Conservation (phyloP, 2,888 invertebrate species). For the Sesia apiformis region DNA sequence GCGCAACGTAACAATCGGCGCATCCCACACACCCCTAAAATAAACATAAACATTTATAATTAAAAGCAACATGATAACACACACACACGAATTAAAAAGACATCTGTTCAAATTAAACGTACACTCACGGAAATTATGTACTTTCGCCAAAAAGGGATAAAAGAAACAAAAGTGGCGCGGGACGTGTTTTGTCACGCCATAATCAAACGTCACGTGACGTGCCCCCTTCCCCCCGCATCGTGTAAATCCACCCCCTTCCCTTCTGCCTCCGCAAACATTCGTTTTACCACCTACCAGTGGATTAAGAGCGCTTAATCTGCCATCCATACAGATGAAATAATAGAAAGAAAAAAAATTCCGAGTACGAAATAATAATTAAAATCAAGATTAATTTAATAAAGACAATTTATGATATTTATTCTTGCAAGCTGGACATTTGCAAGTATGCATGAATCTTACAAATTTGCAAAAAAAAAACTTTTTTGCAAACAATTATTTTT, state of each 20-base stretch:
- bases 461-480: no score
- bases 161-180: constrained; percentile 30
- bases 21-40: no score
- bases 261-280: constrained; percentile 23
- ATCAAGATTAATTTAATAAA: no score
- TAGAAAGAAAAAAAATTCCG: no score
- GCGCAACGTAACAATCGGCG: no score
- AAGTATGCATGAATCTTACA: no score
- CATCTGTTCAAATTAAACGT: constrained; percentile 2
- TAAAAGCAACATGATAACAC: neutral
- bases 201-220: constrained; percentile 26
- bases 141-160: constrained; percentile 1
- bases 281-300: constrained; percentile 27
- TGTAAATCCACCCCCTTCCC: neutral
- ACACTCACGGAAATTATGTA: neutral
- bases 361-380: no score
- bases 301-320: constrained; percentile 27
- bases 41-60: neutral
- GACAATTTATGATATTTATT: no score
- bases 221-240: neutral
- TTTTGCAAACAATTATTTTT: no score
- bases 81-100: constrained; percentile 1
- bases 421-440: no score
- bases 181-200: constrained; percentile 48
- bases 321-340: constrained; percentile 9